Evolutionary conservation across 2,888 invertebrate genomes (phyloP).

Genomic region (Incurvaria masculella): DNA sequence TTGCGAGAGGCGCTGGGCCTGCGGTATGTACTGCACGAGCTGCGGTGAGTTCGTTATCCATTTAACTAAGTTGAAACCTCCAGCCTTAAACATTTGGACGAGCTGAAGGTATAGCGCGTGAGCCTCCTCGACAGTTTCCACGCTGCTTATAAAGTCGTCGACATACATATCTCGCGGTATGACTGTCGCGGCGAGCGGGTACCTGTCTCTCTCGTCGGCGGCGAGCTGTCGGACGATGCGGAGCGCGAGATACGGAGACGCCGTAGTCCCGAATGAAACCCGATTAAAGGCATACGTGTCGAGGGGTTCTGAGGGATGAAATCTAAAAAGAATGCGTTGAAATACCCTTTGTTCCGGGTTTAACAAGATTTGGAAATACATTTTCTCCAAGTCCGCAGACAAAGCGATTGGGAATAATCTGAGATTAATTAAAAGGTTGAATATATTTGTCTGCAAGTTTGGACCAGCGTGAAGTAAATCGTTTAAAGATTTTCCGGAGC

Average conservation of each 20-base stretch:
- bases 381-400: not conserved
- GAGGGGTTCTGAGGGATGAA: not conserved
- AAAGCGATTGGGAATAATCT: conserved; percentile 1
- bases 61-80: not conserved
- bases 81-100: too few species aligned
- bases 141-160: not conserved
- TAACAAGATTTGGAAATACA: not conserved
- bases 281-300: not conserved
- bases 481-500: not conserved
- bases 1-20: not conserved
- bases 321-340: conserved; percentile 1
- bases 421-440: not conserved
- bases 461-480: conserved; percentile 2
- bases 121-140: not conserved
- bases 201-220: not conserved
- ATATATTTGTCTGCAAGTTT: not conserved
- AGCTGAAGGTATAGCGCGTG: not conserved
- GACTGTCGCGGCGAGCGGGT: not conserved
- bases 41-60: not conserved
- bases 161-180: not conserved
- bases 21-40: not conserved
- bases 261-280: not conserved
- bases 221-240: not conserved
- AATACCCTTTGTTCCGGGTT: not conserved
- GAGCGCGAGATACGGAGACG: not conserved